A percentile compares a stretch with the other conserved stretches of the same genome.
phyloP scores from a whole-genome alignment of 2,113 vertebrate genomes.

The Eptatretus burgeri region DNA sequence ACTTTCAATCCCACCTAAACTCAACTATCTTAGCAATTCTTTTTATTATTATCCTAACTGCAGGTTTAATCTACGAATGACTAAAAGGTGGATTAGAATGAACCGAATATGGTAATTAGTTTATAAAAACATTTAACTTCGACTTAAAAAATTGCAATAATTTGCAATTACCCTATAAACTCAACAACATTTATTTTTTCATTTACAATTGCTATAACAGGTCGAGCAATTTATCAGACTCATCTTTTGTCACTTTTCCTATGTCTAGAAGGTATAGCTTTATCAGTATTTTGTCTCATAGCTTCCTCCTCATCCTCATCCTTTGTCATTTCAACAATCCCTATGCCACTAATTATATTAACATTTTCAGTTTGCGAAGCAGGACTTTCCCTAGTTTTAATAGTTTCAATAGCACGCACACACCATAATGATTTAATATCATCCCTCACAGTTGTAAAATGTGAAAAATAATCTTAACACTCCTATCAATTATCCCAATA shows the following conservation, averaged over 20 bases:
- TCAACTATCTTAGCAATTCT: accelerated
- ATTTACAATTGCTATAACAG: not conserved
- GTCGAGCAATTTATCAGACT: not conserved
- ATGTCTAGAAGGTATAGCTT: not conserved
- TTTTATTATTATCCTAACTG: not conserved
- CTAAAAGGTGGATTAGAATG: conserved; percentile 12
- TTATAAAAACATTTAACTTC: conserved; percentile 10
- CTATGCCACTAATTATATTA: conserved; percentile 6
- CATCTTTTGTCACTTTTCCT: conserved; percentile 2
- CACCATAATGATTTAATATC: conserved; percentile 7
- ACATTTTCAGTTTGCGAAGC: conserved; percentile 10
- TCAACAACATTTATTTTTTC: not conserved
- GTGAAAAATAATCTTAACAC: conserved; percentile 11
- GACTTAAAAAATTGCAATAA: conserved; percentile 7
- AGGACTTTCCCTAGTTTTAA: conserved; percentile 4
- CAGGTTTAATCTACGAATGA: conserved; percentile 13
- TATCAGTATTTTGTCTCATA: not conserved
- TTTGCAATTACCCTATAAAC: not conserved
- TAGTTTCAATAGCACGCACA: conserved; percentile 9
- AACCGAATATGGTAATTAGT: conserved; percentile 11
- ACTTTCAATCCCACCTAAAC: accelerated
- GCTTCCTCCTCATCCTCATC: not conserved
- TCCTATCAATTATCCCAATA: conserved; percentile 9
- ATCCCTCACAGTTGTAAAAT: conserved; percentile 12
- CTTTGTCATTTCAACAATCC: not conserved